Conservation (phyloP, 2,888 invertebrate genomes). For the Rhingia campestris region DNA sequence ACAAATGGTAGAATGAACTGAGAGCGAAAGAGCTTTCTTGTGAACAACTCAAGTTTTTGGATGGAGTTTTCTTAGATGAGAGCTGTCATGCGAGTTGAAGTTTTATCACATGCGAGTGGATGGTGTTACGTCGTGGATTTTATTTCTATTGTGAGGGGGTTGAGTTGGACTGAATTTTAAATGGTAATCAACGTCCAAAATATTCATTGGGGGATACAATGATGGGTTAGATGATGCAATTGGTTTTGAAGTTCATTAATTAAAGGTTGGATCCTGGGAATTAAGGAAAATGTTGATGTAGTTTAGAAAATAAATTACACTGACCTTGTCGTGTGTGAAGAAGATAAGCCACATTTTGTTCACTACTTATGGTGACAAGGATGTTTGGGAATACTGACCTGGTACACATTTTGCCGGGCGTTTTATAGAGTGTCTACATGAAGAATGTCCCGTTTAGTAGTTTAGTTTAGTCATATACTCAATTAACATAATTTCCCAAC, state of each 20-base stretch:
- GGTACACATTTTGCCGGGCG: background rate
- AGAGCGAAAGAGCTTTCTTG: slow-evolving; percentile 23
- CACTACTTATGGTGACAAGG: background rate
- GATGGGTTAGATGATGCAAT: slow-evolving; percentile 53
- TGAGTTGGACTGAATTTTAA: slow-evolving; percentile 2
- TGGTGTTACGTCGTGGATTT: background rate
- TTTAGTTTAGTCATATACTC: too few species aligned
- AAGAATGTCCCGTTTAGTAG: too few species aligned
- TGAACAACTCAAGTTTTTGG: slow-evolving; percentile 9
- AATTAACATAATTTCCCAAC: too few species aligned
- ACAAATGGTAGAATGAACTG: slow-evolving; percentile 41
- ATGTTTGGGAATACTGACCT: background rate
- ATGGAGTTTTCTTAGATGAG: background rate
- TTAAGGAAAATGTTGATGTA: slow-evolving; percentile 1
- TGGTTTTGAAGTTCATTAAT: slow-evolving; percentile 36
- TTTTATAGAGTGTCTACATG: background rate
- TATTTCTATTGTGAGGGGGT: background rate
- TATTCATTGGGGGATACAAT: background rate
- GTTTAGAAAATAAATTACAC: background rate
- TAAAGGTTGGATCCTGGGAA: slow-evolving; percentile 16
- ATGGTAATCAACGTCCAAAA: background rate
- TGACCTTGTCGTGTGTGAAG: slow-evolving; percentile 1
- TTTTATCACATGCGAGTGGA: slow-evolving; percentile 15
- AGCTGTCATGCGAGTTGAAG: slow-evolving; percentile 5
- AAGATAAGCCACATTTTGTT: background rate